Percentiles rank a stretch among this genome's conserved stretches.
Conservation (phyloP, 2,113 vertebrate genomes). For the Hydrolagus affinis region DNA sequence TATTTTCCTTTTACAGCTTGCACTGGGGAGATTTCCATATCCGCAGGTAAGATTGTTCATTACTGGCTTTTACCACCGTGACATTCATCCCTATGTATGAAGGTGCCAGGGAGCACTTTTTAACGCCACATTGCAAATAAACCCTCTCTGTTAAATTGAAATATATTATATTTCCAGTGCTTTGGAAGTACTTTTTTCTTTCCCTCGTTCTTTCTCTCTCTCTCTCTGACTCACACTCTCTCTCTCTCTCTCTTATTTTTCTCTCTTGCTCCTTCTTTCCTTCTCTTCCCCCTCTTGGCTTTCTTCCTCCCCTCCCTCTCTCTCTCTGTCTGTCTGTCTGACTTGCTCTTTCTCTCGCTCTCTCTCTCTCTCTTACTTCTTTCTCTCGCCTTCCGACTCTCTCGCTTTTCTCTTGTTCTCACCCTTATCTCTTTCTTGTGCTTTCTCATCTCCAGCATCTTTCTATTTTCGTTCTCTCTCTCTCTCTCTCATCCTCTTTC, state of each 20-base stretch:
- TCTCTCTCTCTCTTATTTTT: conserved; percentile 14
- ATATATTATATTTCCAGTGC: conserved; percentile 54
- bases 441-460: conserved; percentile 41
- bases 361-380: too few relatives aligned
- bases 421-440: conserved; percentile 35
- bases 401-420: conserved; percentile 44
- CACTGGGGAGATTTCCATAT: conserved; percentile 94
- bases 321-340: background rate
- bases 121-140: conserved; percentile 61
- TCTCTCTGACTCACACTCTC: conserved; percentile 34
- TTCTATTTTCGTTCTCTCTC: conserved; percentile 42
- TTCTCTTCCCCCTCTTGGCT: conserved; percentile 44
- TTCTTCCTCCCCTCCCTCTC: conserved; percentile 35
- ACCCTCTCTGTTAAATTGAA: conserved; percentile 67
- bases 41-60: conserved; percentile 85
- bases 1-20: conserved; percentile 77
- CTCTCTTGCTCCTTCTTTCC: conserved; percentile 36
- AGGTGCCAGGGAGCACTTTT: conserved; percentile 59
- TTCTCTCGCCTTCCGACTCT: conserved; percentile 5
- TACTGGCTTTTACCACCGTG: conserved; percentile 60
- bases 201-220: background rate
- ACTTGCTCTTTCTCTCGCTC: background rate
- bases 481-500: conserved; percentile 45
- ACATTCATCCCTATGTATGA: conserved; percentile 72
- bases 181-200: conserved; percentile 52